Evolutionary conservation across 2,797 vertebrate genomes (phyloP), one percentile per base, ranked within the genome.

Genomic region (Cuculus canorus): DNA sequence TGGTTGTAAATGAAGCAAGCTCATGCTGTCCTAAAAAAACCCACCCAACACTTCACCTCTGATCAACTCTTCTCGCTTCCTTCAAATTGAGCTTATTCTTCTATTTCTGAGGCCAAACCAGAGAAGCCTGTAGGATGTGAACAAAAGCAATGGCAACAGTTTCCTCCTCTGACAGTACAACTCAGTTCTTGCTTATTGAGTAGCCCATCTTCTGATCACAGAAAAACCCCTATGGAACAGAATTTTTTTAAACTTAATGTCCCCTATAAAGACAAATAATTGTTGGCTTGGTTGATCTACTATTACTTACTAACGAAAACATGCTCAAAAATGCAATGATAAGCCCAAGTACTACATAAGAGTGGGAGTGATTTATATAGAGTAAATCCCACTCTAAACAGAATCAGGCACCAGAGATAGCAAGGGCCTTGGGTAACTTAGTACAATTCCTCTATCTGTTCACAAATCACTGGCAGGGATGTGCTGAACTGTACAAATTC

Each of bases 211-310:
- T 88, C 56, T 71, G 32, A 75, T 57, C 71, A 71, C 1, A 89
- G 4, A 2, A 78, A 85, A 84, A 84, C 68, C 82, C 60, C 87
- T 87, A 91, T 39, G 76, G 33, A 92, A 82, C 22, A 60, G 15
- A 50, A 35, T 70, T 91, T 88, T 86, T 80, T 91, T 77, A 60
- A 95, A 89, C 69, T 83, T 76, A 43, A 15, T 52, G 85, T 91
- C 92, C 92, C 91, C 91, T 93, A 91, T 57, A 88, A 94, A 91
- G 94, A 91, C 65, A 95, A 95, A 87, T 90, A 96, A 96, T 81
- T 86, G 61, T 89, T 91, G 82, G 50, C 57, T 37, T 61, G 24
- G 68, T 87, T 91, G 89, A 86, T 77, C 78, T 88, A 63, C 52
- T 88, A 27, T 89, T 92, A 95, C 88, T 92, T 93, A 87, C 75